Conservation (phyloP, 2,113 vertebrate species). For the Tragelaphus buxtoni region DNA sequence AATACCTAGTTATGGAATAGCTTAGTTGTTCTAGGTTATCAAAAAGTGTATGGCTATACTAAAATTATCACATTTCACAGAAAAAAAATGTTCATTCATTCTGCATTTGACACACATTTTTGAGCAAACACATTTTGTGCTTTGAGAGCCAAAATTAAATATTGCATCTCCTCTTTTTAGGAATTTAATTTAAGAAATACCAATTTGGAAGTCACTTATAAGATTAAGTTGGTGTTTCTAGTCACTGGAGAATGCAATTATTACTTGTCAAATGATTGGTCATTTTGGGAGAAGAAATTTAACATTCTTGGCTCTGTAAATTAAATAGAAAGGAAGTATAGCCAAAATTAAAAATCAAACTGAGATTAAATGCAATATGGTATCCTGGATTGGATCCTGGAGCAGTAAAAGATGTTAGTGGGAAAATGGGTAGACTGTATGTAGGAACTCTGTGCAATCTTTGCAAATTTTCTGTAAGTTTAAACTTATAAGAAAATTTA, state of each 20-base stretch:
- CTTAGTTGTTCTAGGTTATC: neutral
- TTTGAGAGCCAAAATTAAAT: conserved; percentile 42
- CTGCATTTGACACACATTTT: conserved; percentile 3
- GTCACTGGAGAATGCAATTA: neutral
- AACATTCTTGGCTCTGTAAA: conserved; percentile 20
- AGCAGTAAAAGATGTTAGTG: neutral
- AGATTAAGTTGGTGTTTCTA: neutral
- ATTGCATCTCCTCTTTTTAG: neutral
- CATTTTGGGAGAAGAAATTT: neutral
- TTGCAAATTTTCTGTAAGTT: neutral
- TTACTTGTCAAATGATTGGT: conserved; percentile 35
- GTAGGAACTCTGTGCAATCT: neutral
- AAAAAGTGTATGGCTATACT: neutral
- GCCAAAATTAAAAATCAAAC: conserved; percentile 19
- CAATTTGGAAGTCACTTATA: neutral
- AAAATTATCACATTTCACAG: neutral
- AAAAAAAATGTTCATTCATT: neutral
- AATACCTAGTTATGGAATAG: neutral
- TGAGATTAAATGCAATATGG: neutral
- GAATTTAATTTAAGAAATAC: conserved; percentile 40
- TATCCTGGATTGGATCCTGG: neutral
- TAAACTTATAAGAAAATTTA: conserved; percentile 4
- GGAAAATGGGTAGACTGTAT: neutral
- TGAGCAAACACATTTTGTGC: neutral
- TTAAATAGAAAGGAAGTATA: neutral